These are phyloP conservation scores for Papilio xuthus DNA, from an alignment of 1,140 invertebrate species.

Conservation along the genomic window DNA sequence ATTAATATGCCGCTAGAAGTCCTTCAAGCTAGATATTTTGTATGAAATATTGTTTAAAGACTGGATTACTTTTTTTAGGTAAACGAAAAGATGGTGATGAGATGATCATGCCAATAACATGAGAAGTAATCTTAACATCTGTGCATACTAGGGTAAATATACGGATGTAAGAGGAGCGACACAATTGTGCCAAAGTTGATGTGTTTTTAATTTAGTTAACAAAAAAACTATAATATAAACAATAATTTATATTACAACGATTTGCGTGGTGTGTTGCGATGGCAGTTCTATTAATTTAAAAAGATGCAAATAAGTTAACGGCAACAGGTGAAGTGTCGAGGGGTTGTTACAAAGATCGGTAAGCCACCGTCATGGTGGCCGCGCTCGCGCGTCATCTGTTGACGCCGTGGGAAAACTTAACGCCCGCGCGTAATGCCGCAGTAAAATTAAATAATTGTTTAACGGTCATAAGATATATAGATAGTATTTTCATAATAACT, in stretches of 20 bases:
- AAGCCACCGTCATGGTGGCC: constrained; percentile 75
- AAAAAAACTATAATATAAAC: neutral
- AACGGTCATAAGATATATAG: neutral
- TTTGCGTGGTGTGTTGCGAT: neutral
- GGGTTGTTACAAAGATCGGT: constrained; percentile 68
- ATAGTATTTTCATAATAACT: neutral
- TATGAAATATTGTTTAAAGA: too few species aligned
- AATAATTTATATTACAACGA: neutral
- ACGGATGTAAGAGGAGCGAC: too few species aligned
- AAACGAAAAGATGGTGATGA: too few species aligned
- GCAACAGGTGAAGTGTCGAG: constrained; percentile 64
- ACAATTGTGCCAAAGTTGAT: too few species aligned
- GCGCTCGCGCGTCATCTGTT: constrained; percentile 68
- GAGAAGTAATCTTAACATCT: too few species aligned
- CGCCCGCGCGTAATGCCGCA: constrained; percentile 45
- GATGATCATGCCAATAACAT: too few species aligned
- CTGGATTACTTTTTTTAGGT: too few species aligned
- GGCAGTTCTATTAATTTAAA: constrained; percentile 22
- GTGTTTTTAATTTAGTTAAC: neutral
- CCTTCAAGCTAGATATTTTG: neutral
- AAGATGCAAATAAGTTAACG: constrained; percentile 38
- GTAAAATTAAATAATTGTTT: constrained; percentile 18
- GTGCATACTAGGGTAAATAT: too few species aligned
- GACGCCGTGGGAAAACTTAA: constrained; percentile 78
- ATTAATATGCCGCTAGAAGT: neutral